A percentile compares a stretch with the other conserved stretches of the same genome.
Conservation (phyloP, 2,113 vertebrate genomes). For the Sorex araneus region DNA sequence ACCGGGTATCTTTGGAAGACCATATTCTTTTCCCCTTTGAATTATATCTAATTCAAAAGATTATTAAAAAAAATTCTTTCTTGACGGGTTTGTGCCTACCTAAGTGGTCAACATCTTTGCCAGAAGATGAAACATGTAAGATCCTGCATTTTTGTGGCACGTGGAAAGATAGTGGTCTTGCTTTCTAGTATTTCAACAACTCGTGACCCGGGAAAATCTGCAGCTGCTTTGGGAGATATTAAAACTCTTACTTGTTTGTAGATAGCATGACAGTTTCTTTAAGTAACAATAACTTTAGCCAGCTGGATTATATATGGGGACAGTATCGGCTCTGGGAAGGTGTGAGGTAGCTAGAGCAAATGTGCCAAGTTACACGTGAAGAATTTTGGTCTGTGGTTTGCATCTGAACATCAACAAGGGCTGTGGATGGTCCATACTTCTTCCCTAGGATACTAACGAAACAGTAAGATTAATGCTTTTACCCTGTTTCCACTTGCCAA, state of each 20-base stretch:
- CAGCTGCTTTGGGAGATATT: slow-evolving; percentile 60
- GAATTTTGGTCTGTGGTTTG: neutral
- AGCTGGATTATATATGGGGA: slow-evolving; percentile 16
- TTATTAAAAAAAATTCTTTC: slow-evolving; percentile 27
- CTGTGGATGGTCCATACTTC: neutral
- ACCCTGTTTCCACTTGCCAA: slow-evolving; percentile 33
- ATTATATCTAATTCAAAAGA: slow-evolving; percentile 51
- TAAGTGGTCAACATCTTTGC: neutral
- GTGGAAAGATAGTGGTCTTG: slow-evolving; percentile 8
- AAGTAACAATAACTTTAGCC: slow-evolving; percentile 50
- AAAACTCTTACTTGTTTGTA: slow-evolving; percentile 37
- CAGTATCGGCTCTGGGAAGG: neutral
- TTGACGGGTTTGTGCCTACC: neutral
- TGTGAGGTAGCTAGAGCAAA: slow-evolving; percentile 26
- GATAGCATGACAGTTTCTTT: slow-evolving; percentile 20
- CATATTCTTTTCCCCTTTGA: slow-evolving; percentile 5
- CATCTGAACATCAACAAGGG: neutral
- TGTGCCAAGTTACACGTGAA: neutral
- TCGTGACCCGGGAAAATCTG: slow-evolving; percentile 36
- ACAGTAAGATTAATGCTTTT: neutral
- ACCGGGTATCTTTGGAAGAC: slow-evolving; percentile 32
- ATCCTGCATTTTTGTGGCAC: neutral
- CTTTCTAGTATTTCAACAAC: slow-evolving; percentile 65
- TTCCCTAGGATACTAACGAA: slow-evolving; percentile 15
- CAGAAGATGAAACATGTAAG: neutral